Evolutionary conservation across 1,140 invertebrate species (phyloP).

Genomic region (Ephestia elutella): DNA sequence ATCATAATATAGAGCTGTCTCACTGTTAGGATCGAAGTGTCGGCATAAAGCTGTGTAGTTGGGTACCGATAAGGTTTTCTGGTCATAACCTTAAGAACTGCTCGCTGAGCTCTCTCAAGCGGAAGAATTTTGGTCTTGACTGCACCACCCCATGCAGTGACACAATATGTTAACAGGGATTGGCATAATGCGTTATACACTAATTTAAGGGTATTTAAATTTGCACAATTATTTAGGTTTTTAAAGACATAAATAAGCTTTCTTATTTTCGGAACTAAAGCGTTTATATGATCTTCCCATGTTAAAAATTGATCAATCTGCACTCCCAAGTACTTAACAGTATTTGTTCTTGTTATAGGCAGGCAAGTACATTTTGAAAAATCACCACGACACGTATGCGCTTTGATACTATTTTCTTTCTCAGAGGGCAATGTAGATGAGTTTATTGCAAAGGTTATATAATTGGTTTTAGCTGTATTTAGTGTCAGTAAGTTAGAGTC

Average conservation of each 20-base stretch:
- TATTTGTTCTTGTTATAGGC: background rate
- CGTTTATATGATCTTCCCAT: background rate
- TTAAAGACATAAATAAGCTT: slow-evolving; percentile 12
- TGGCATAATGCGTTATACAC: slow-evolving; percentile 5
- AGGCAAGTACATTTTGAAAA: background rate
- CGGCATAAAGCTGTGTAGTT: background rate
- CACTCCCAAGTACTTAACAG: background rate
- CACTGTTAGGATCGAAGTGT: background rate
- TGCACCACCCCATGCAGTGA: no score
- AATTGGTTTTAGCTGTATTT: no score
- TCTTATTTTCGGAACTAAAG: background rate
- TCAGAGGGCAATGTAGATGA: background rate
- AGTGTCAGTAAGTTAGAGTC: no score
- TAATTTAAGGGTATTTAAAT: background rate
- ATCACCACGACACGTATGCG: background rate
- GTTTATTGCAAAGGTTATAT: no score
- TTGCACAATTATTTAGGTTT: no score
- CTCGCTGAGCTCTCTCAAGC: no score
- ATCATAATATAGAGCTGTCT: slow-evolving; percentile 3
- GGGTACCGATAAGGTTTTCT: background rate
- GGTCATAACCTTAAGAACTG: slow-evolving; percentile 2
- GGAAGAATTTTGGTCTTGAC: no score
- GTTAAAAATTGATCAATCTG: background rate
- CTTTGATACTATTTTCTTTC: background rate
- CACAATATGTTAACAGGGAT: slow-evolving; percentile 5